Base-by-base conservation (phyloP, 2,797 vertebrate species). In the Rhabdomys pumilio region DNA sequence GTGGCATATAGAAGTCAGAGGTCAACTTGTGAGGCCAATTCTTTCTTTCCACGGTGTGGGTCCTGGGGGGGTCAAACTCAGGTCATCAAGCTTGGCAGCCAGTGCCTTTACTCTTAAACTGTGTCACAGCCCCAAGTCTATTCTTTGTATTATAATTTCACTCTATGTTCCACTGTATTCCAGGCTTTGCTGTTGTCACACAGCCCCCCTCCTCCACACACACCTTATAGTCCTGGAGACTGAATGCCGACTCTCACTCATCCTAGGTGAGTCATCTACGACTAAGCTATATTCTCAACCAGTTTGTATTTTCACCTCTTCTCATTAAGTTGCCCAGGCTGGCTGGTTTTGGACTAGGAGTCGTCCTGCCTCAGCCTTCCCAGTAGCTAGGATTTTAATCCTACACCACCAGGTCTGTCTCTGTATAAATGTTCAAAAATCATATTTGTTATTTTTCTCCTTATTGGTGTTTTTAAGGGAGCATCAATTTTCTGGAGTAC, bases 381-480 rank as follows among this genome's bases (percentile, higher is more conserved):
- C 53, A 24, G 38, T 10, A 61, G 72, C 38, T 61, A 41, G 29
- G 6, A 76, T 61, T 76, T 34, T 34, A 76, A 34, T 9, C 41
- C 72, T 76, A 38, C 6, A 47, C 17, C 55, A 61, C 41, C 72
- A 47, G 38, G 57, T 89, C 72, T 88, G 85, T 12, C 59, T 38
- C 50, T 59, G 47, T 77, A 44, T 14, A 10, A 59, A 75, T 75
- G 61, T 75, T 76, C 55, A 75, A 75, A 75, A 75, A 69, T 79
- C 38, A 53, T 72, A 55, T 65, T 53, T 91, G 47, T 67, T 73
- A 26, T 67, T 20, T 93, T n/a, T 55, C 53, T 91, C 84, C 24
- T 76, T 15, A 63, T 67, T 91, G 61, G 44, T 73, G 10, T 87
- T 59, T 80, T 87, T 93, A 93, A 94, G 50, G 41, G 44, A 84